Percentiles rank a stretch among this genome's conserved stretches.
phyloP scores from a whole-genome alignment of 2,888 invertebrate genomes.

The Drosophila mettleri region DNA sequence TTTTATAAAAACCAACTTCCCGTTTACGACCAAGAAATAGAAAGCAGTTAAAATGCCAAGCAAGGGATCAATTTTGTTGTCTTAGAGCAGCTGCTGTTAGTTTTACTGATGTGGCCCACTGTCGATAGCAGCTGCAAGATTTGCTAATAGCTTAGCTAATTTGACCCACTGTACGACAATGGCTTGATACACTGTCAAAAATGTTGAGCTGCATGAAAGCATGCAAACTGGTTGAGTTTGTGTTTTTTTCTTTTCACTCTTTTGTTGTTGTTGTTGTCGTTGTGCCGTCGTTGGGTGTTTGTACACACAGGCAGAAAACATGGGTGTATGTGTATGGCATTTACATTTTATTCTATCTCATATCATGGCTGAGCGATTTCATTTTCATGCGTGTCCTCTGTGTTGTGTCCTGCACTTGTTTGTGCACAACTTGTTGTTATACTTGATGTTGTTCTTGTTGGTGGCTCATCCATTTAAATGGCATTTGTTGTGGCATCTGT shows the following conservation, averaged over 20 bases:
- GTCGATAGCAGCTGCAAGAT: conserved; percentile 7
- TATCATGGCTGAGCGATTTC: conserved; percentile 60
- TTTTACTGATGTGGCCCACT: conserved; percentile 2
- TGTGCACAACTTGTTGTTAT: conserved; percentile 41
- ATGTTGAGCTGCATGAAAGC: conserved; percentile 62
- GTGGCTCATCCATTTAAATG: conserved; percentile 62
- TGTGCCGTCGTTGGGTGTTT: too few relatives aligned
- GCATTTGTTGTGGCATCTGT: conserved; percentile 75
- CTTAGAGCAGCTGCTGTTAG: conserved; percentile 26
- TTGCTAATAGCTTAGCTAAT: conserved; percentile 8
- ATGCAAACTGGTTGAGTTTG: conserved; percentile 33
- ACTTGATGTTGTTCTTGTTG: conserved; percentile 34
- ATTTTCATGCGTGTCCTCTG: conserved; percentile 67
- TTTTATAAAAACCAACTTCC: conserved; percentile 47
- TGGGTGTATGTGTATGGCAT: conserved; percentile 33
- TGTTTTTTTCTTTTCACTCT: conserved; percentile 5
- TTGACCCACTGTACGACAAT: conserved; percentile 43
- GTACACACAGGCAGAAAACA: neutral
- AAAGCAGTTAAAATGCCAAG: conserved; percentile 55
- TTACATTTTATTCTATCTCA: conserved; percentile 69
- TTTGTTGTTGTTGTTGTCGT: conserved; percentile 16
- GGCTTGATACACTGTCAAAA: conserved; percentile 66
- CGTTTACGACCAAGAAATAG: conserved; percentile 55
- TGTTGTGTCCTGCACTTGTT: conserved; percentile 38
- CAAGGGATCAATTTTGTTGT: conserved; percentile 66